Conservation (phyloP, 2,113 vertebrate species). For the Prinia subflava region DNA sequence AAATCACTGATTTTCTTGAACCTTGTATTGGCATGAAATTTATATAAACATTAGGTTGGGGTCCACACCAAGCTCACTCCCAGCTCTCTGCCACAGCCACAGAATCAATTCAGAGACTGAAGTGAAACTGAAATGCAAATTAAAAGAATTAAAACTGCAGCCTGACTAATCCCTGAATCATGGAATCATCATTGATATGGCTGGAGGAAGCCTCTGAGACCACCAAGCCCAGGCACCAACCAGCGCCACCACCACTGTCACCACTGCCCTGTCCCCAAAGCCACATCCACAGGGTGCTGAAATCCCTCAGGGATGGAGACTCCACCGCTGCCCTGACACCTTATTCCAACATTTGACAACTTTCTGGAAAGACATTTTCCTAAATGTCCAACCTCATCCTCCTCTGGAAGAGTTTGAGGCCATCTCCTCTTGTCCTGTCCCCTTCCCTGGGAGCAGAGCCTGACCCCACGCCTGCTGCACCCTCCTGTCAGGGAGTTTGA, state of each 20-base stretch:
- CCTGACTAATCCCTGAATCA: background rate
- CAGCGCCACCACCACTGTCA: background rate
- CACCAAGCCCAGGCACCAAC: background rate
- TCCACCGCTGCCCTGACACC: background rate
- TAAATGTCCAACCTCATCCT: background rate
- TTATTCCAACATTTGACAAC: too few relatives aligned
- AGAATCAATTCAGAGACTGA: background rate
- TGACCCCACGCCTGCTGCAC: accelerated
- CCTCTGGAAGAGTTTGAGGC: background rate
- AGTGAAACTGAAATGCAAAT: background rate
- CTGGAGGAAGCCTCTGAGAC: background rate
- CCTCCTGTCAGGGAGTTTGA: background rate
- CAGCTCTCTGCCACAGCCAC: background rate
- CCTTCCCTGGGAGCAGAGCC: background rate
- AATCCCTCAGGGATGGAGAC: background rate
- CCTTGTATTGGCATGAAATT: background rate
- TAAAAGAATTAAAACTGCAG: background rate
- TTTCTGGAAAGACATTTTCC: too few relatives aligned
- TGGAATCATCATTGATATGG: accelerated
- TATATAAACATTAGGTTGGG: background rate
- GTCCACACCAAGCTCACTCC: background rate
- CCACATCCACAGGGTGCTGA: background rate
- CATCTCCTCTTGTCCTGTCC: background rate
- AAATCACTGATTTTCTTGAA: background rate
- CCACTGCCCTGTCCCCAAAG: background rate